Evolutionary conservation across 1,140 invertebrate species (phyloP), one percentile per base, ranked within the genome.

Genomic region (Drosophila kikkawai): DNA sequence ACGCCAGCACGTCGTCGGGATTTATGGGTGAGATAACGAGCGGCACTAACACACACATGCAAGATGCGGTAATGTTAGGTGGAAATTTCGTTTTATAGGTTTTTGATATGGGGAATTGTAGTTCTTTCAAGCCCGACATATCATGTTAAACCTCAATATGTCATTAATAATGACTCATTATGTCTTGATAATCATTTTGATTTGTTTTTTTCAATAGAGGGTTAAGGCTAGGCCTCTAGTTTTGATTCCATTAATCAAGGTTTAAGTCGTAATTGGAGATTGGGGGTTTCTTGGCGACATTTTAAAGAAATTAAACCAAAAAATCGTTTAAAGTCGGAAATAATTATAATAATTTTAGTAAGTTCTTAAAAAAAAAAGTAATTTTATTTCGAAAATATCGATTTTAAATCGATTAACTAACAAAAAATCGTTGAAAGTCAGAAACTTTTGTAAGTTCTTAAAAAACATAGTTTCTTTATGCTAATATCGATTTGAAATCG

Each of bases 21-120:
- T 71, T 79, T 13, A 91, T 69, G 77, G 85, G 85, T 88, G 79
- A 78, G 74, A 63, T 44, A 66, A 36, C 58, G 44, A 15, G 19
- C 17, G 8, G 48, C 29, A 51, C 29, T 7, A 39, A 19, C 45
- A 41, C 39, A 50, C 34, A 22, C 53, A 22, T 12, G 13, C 13
- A 13, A 63, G 9, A 36, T 17, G 29, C n/a, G 45, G 15, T 8
- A 17, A 29, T 15, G 2, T 0, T 26, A 26, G 19, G 19, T 50
- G 32, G 44, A 34, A 51, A 26, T 15, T 53, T 34, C 7, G 9
- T 17, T 53, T n/a, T 53, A 13, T 53, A 29, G 7, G 6, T 9
- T n/a, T n/a, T 7, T 17, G 26, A 53, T 53, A 17, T 50, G 48
- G 26, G 7, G 7, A 11, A 32, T 11, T 3, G 48, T 50, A 32